Conservation (phyloP, 1,140 invertebrate genomes). For the Ptiloglossa arizonensis region DNA sequence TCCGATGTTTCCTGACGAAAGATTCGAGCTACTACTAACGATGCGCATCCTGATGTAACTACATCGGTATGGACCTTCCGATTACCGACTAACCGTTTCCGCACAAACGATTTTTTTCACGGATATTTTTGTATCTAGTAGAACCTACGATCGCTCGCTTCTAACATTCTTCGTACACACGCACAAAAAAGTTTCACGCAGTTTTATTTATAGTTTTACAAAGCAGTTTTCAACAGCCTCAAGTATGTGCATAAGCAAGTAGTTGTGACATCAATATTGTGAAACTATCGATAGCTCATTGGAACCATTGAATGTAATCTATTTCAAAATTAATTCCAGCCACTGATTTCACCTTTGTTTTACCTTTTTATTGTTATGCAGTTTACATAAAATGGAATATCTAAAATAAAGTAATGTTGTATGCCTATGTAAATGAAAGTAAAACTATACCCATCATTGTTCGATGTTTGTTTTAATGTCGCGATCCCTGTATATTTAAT, state of each 20-base stretch:
- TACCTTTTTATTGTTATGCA: not conserved
- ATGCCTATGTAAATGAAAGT: not conserved
- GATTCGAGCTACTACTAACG: conserved; percentile 33
- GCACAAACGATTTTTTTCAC: conserved; percentile 49
- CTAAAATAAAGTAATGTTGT: not conserved
- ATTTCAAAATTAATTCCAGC: conserved; percentile 4
- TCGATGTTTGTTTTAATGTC: conserved; percentile 28
- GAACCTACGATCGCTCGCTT: not conserved
- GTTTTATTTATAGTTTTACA: conserved; percentile 39
- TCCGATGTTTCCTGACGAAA: conserved; percentile 40
- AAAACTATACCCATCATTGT: conserved; percentile 12
- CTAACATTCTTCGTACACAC: not conserved
- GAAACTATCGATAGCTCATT: not conserved
- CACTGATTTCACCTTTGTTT: not conserved
- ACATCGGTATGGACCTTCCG: conserved; percentile 45
- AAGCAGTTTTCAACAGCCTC: conserved; percentile 14
- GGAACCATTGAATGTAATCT: not conserved
- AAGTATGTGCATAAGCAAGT: conserved; percentile 7
- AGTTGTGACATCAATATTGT: conserved; percentile 24
- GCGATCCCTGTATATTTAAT: not conserved
- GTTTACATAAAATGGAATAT: not conserved
- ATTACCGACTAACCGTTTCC: conserved; percentile 43
- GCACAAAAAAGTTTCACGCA: conserved; percentile 10
- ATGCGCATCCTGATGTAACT: conserved; percentile 52
- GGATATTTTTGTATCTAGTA: conserved; percentile 41